Conservation (phyloP, 53 echinoderm and acorn worm genomes). For the Patiria pectinifera region DNA sequence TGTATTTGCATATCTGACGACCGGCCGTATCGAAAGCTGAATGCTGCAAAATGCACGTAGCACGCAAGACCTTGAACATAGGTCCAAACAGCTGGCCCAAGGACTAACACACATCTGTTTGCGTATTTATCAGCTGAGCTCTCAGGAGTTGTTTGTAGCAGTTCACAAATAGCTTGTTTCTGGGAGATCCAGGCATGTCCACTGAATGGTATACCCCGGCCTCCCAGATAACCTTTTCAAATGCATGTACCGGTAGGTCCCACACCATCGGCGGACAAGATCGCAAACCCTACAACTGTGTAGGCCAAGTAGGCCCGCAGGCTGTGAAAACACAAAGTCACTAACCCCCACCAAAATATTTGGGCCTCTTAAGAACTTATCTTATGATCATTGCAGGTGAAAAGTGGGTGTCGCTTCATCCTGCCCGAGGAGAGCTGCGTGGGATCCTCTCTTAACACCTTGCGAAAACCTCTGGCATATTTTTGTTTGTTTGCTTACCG, state of each 20-base stretch:
- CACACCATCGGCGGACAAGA: neutral
- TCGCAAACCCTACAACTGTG: constrained; percentile 20
- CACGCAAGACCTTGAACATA: neutral
- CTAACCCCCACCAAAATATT: constrained; percentile 60
- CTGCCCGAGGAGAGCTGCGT: neutral
- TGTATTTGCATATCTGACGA: constrained; percentile 46
- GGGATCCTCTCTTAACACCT: constrained; percentile 22
- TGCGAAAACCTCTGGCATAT: neutral
- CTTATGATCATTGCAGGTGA: constrained; percentile 28
- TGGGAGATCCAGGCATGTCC: constrained; percentile 29
- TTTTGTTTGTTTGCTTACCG: constrained; percentile 49
- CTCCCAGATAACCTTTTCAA: constrained; percentile 51
- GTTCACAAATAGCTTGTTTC: constrained; percentile 26
- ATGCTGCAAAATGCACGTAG: neutral
- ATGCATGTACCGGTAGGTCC: neutral
- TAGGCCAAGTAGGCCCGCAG: constrained; percentile 5
- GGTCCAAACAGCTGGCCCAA: neutral
- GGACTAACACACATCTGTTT: neutral
- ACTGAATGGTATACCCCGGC: neutral
- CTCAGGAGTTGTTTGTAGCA: constrained; percentile 6
- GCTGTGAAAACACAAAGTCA: constrained; percentile 52
- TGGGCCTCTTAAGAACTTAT: constrained; percentile 49
- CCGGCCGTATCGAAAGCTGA: neutral
- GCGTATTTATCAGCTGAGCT: constrained; percentile 46
- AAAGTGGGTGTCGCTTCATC: neutral